phyloP scores from a whole-genome alignment of 2,113 vertebrate species.

The Mohoua ochrocephala region DNA sequence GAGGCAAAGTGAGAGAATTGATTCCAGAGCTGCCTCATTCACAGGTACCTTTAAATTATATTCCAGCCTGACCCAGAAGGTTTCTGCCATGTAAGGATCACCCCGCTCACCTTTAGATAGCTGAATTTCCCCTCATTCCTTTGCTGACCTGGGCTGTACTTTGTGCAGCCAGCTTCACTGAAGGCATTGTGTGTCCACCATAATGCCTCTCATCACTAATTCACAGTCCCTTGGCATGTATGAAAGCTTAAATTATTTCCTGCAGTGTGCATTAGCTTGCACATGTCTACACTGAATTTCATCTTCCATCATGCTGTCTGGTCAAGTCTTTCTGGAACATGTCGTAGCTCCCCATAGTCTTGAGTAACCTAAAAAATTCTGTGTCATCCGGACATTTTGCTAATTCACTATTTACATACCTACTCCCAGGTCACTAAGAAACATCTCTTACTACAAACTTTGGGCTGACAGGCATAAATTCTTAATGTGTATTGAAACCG shows the following conservation, averaged over 20 bases:
- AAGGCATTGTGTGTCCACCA: constrained; percentile 51
- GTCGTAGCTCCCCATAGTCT: constrained; percentile 52
- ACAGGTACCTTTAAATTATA: constrained; percentile 24
- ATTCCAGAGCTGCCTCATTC: constrained; percentile 28
- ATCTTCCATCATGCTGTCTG: constrained; percentile 70
- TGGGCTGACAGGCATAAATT: constrained; percentile 44
- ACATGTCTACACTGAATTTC: constrained; percentile 64
- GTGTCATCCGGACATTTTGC: constrained; percentile 63
- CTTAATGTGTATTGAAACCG: constrained; percentile 38
- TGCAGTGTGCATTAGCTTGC: constrained; percentile 61
- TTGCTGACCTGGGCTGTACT: constrained; percentile 12
- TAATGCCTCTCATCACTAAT: constrained; percentile 66
- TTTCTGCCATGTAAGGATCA: background rate
- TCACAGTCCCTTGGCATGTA: constrained; percentile 62
- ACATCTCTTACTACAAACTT: constrained; percentile 53
- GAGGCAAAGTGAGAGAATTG: background rate
- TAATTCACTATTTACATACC: constrained; percentile 70
- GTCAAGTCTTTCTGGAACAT: constrained; percentile 62
- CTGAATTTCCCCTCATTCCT: background rate
- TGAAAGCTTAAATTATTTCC: constrained; percentile 68
- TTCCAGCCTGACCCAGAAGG: constrained; percentile 9
- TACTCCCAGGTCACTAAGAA: constrained; percentile 67
- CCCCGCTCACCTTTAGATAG: background rate
- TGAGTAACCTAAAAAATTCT: constrained; percentile 70
- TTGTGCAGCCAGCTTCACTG: constrained; percentile 46